Base-by-base conservation (phyloP, 64 coral and sea anemone genomes). In the Stichodactyla mertensii region DNA sequence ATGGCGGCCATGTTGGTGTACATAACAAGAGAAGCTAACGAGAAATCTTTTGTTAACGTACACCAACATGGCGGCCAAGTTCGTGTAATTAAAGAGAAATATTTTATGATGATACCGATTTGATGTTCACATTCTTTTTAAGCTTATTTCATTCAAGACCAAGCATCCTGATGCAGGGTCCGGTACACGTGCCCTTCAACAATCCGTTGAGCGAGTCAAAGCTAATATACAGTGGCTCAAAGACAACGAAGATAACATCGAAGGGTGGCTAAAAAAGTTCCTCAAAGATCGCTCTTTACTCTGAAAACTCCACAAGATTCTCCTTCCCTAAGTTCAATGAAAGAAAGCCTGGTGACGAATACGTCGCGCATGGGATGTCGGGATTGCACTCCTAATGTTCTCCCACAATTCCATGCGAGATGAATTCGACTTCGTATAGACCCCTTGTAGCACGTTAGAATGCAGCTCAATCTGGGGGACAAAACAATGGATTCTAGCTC, bases 141-240 rank as follows among this genome's bases (percentile, higher is more conserved):
- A 87, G 80, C 12, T 88, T 5, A 83, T 31, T 12, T 69, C 78
- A 14, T 96, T 87, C 18, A 87, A 83, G 61, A 13, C 61, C 52
- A 82, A 88, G 12, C 16, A 92, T 15, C 52, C 52, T 0, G 67
- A 83, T 71, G 78, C 77, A 12, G 85, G 88, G 6, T 87, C 84
- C 22, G 85, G 86, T 4, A 57, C 88, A 20, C 79, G 80, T 4
- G 88, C 91, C 18, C 57, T 86, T 18, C 61, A 87, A 28, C 91
- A 92, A 71, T 91, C 91, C 61, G 55, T 80, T 6, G 91, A 96
- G 31, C 57, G 52, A 64, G 88, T 92, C 10, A 84, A 87, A 55
- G 87, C 84, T 78, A 96, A 96, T 15, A 92, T 96, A 54, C 61
- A 89, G 14, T 96, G 94, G 94, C 94, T 87, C 6, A 81, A 89